Evolutionary conservation across 1,140 invertebrate genomes (phyloP), one percentile per base, ranked within the genome.

Genomic region (Caenorhabditis latens): DNA sequence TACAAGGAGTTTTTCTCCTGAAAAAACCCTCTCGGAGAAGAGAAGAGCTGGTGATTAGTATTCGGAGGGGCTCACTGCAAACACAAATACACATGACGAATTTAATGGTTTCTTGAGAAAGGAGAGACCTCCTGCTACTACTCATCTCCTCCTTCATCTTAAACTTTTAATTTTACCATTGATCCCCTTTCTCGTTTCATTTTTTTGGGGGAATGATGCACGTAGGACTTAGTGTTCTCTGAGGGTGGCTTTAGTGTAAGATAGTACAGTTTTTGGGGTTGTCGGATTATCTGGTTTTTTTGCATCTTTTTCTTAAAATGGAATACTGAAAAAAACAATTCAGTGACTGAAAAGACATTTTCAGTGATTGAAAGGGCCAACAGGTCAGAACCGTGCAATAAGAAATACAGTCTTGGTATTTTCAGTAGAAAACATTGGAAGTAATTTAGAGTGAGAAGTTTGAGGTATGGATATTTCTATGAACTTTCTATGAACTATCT

Each of bases 141-240:
- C 42, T 11, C n/a, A 14, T 16, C 9, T 46, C 13, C n/a, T 19
- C 19, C 19, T 79, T 79, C 71, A 53, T 21, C 46, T 32, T 48
- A 79, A 79, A 79, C 43, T 79, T 79, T 79, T 79, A 48, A 79
- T 79, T 79, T 79, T 43, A 53, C 65, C 21, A 19, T 42, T 13
- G 40, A 24, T 24, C 46, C 46, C 46, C 11, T 14, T 32, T 32
- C 65, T 19, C 8, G 5, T 71, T 21, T 32, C 42, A 0, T 46
- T 46, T 46, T 46, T n/a, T 46, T n/a, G 40, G 13, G 16, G 16
- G 14, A 42, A 71, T 65, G 65, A 71, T 43, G 65, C 65, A 71
- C 40, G 65, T 71, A 46, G 46, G 2, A 24, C 61, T 19, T 53
- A 2, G 50, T 61, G 57, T 61, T 61, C 21, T 21, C 1, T n/a